Evolutionary conservation across 2,113 vertebrate species (phyloP).

Genomic region (Lethenteron reissneri): DNA sequence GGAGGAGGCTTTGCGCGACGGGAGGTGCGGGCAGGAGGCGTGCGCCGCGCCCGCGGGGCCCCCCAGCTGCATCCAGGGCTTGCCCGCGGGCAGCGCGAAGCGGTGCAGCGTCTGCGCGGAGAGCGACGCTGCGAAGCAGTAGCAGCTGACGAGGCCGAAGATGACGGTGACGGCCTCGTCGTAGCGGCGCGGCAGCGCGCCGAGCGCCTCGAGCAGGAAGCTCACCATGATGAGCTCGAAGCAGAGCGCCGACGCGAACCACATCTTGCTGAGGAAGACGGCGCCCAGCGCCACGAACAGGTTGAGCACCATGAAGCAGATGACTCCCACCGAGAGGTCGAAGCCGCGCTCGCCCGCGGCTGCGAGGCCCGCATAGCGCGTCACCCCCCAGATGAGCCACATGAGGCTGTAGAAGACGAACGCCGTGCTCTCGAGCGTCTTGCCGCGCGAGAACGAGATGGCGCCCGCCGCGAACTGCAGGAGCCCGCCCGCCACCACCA

Average conservation of each 20-base stretch:
- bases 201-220: conserved; percentile 46
- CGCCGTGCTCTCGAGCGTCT: conserved; percentile 52
- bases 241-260: conserved; percentile 38
- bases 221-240: conserved; percentile 45
- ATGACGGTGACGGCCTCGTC: conserved; percentile 39
- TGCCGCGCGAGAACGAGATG: conserved; percentile 45
- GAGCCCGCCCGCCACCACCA: conserved; percentile 39
- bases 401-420: conserved; percentile 46
- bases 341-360: conserved; percentile 27
- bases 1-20: conserved; percentile 39
- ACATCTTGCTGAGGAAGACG: conserved; percentile 31
- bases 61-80: conserved; percentile 29
- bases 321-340: conserved; percentile 30
- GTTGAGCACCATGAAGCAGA: conserved; percentile 49
- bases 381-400: conserved; percentile 56
- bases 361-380: conserved; percentile 32
- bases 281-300: conserved; percentile 32
- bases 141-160: conserved; percentile 57
- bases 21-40: conserved; percentile 34
- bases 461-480: conserved; percentile 35
- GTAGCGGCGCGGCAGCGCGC: conserved; percentile 29
- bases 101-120: conserved; percentile 33
- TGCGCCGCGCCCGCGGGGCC: conserved; percentile 21
- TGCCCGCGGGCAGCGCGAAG: conserved; percentile 34
- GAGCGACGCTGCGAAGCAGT: conserved; percentile 44